Conservation (phyloP, 2,888 invertebrate genomes). For the Corythucha ciliata region DNA sequence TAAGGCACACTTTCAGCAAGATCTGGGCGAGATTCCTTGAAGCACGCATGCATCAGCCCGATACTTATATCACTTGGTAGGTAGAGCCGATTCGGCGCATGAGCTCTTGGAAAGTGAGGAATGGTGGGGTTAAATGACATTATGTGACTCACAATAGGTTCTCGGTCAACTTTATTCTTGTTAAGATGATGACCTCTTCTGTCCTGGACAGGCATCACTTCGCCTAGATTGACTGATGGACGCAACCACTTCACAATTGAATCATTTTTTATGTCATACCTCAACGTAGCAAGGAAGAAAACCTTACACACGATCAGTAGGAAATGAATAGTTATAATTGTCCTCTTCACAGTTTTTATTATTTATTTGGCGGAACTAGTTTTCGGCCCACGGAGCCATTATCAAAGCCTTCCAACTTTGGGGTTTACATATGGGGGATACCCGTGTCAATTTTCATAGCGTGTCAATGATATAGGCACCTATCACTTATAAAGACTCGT, state of each 20-base stretch:
- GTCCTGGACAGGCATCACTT: neutral
- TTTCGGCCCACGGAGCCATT: too few relatives aligned
- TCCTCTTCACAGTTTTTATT: too few relatives aligned
- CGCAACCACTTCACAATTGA: neutral
- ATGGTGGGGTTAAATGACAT: slow-evolving; percentile 17
- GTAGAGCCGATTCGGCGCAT: slow-evolving; percentile 29
- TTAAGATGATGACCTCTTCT: neutral
- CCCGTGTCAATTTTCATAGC: too few relatives aligned
- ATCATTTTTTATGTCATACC: neutral
- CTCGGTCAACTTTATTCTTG: slow-evolving; percentile 5
- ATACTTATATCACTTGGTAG: slow-evolving; percentile 27
- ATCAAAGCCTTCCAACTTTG: too few relatives aligned
- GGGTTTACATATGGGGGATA: too few relatives aligned
- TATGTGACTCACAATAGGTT: slow-evolving; percentile 5
- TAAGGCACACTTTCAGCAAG: slow-evolving; percentile 24
- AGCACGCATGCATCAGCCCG: slow-evolving; percentile 27
- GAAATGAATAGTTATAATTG: too few relatives aligned
- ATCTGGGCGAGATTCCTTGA: slow-evolving; percentile 24
- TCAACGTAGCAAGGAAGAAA: neutral
- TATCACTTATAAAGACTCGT: too few relatives aligned
- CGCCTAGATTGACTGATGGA: neutral
- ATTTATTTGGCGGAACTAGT: too few relatives aligned
- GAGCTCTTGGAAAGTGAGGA: slow-evolving; percentile 27
- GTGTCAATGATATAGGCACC: too few relatives aligned
- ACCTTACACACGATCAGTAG: too few relatives aligned